Conservation (phyloP, 1,140 invertebrate genomes). For the Cepaea nemoralis region DNA sequence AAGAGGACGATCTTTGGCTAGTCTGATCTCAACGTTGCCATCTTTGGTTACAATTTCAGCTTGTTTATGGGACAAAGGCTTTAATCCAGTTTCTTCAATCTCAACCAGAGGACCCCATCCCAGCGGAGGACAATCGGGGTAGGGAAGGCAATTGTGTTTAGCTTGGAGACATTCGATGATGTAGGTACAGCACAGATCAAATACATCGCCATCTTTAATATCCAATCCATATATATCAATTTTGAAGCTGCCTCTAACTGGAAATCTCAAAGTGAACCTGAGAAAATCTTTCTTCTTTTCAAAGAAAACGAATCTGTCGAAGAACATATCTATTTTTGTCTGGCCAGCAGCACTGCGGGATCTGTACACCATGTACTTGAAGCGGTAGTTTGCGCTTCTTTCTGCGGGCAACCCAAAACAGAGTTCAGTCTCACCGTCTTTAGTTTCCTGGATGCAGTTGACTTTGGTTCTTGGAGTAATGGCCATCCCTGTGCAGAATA, state of each 20-base stretch:
- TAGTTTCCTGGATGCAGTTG: constrained; percentile 55
- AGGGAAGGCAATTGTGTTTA: constrained; percentile 58
- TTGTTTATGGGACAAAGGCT: constrained; percentile 61
- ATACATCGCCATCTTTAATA: constrained; percentile 57
- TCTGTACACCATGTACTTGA: constrained; percentile 66
- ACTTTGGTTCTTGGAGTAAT: background rate
- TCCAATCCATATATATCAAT: constrained; percentile 69
- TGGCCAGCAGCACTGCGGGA: constrained; percentile 38
- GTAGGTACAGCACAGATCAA: constrained; percentile 67
- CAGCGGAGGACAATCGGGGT: constrained; percentile 64
- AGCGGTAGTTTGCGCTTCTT: constrained; percentile 56
- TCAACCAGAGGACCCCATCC: constrained; percentile 67
- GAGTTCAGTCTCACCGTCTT: constrained; percentile 60
- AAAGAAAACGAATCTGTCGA: constrained; percentile 66
- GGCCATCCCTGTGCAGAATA: background rate
- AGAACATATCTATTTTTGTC: constrained; percentile 48
- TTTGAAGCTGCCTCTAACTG: constrained; percentile 63
- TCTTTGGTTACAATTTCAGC: constrained; percentile 63
- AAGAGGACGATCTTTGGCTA: constrained; percentile 60
- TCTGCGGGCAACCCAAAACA: constrained; percentile 57
- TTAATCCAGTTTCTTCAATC: constrained; percentile 60
- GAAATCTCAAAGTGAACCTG: constrained; percentile 62
- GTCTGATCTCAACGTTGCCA: constrained; percentile 62
- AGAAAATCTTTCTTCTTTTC: constrained; percentile 59
- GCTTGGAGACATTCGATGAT: constrained; percentile 61